Evolutionary conservation across 2,888 invertebrate species (phyloP), one percentile per base, ranked within the genome.

Genomic region (Hetaerina titia): DNA sequence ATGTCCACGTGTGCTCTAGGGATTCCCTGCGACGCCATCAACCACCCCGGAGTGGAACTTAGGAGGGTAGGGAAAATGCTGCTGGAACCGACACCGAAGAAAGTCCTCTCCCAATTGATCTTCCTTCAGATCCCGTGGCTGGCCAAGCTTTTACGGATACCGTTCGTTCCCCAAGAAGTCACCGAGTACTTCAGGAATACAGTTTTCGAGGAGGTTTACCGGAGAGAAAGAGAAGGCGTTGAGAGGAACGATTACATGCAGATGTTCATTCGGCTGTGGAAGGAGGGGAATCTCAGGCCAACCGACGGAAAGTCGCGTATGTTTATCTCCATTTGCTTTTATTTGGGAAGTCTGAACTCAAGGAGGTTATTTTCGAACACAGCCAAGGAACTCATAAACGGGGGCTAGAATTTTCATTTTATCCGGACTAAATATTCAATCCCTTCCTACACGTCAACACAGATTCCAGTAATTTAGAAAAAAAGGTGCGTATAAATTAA

Each of bases 221-320:
- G 97, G 95, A 96, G 97, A n/a, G 97, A 97, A 96, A 96, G 96
- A 58, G 97, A 97, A 95, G 96, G 97, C 6, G 96, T 97, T 0
- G 96, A 96, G 0, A 96, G 97, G 63, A 97, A 97, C 95, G 98
- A 97, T 96, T 97, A 98, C 95, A 96, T 98, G 94, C 97, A 98
- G 95, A 96, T 97, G 2, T 96, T 90, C 57, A 89, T 89, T n/a
- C 90, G 74, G 81, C 25, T 95, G 19, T 90, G 74, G 87, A 90
- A 95, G n/a, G 90, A 95, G 74, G 95, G 94, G 25, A 87, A 94
- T 13, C 94, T 94, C 19, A 22, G 45, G 15, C 22, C 60, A 22
- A 87, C 19, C 13, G 63, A 63, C 45, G 58, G 19, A 58, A 90
- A 57, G 11, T 22, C 22, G 58, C n/a, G n/a, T 58, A 58, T 17